Evolutionary conservation across 2,797 vertebrate species (phyloP).

Genomic region (Rhynchonycteris naso): DNA sequence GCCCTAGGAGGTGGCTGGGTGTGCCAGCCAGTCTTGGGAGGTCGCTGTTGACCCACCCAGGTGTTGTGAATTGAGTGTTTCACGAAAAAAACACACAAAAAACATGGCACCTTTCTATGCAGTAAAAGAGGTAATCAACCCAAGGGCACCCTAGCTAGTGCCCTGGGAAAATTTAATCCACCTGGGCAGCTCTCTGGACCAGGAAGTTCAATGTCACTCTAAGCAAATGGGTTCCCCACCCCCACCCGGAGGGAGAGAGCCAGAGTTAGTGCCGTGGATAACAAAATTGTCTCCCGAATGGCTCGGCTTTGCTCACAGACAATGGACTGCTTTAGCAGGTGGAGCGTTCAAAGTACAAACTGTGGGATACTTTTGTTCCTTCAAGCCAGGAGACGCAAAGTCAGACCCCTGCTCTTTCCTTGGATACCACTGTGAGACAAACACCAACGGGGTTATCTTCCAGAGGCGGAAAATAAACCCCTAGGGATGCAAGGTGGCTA

Average conservation of each 20-base stretch:
- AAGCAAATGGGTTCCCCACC: not conserved
- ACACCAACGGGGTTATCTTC: not conserved
- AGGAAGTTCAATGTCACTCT: not conserved
- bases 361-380: constrained; percentile 22
- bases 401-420: not conserved
- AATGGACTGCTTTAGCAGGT: constrained; percentile 41
- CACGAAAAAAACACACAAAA: too few relatives aligned
- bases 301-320: constrained; percentile 45
- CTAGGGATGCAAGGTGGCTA: not conserved
- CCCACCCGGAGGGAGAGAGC: not conserved
- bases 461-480: not conserved
- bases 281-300: not conserved
- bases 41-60: constrained; percentile 56
- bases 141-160: constrained; percentile 72
- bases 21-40: constrained; percentile 46
- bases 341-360: not conserved
- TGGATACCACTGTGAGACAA: not conserved
- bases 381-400: constrained; percentile 58
- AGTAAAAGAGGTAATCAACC: constrained; percentile 76
- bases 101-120: constrained; percentile 74
- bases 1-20: constrained; percentile 24
- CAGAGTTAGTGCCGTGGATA: not conserved
- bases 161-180: constrained; percentile 65
- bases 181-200: constrained; percentile 59
- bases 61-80: constrained; percentile 67